Conservation (phyloP, 2,888 invertebrate genomes). For the Ormyrus nitidulus region DNA sequence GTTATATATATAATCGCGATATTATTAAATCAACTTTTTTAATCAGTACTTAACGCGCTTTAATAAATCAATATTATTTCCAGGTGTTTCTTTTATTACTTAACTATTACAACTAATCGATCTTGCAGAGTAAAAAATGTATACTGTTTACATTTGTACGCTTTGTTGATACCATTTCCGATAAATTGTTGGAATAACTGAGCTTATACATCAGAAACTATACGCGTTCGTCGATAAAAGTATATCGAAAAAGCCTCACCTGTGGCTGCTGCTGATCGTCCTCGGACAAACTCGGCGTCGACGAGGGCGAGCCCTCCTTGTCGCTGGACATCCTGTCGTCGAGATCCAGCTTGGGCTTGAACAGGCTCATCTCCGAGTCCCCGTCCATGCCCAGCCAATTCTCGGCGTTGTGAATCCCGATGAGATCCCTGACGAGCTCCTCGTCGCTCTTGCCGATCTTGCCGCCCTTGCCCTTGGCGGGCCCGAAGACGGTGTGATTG, state of each 20-base stretch:
- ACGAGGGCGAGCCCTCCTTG: slow-evolving; percentile 80
- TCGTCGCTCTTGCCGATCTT: slow-evolving; percentile 85
- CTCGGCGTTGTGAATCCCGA: slow-evolving; percentile 94
- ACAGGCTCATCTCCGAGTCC: slow-evolving; percentile 88
- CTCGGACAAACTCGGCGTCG: slow-evolving; percentile 75
- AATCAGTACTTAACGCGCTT: too few relatives aligned
- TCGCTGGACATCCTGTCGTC: slow-evolving; percentile 81
- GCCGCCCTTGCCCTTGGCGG: slow-evolving; percentile 79
- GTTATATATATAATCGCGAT: too few relatives aligned
- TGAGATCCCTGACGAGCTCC: slow-evolving; percentile 90
- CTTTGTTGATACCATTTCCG: too few relatives aligned
- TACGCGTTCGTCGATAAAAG: neutral
- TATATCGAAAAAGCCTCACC: slow-evolving; percentile 10
- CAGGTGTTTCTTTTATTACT: too few relatives aligned
- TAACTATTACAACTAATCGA: too few relatives aligned
- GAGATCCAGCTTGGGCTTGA: slow-evolving; percentile 84
- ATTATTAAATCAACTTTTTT: too few relatives aligned
- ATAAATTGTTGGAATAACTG: too few relatives aligned
- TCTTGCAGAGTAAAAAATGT: too few relatives aligned
- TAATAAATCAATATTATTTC: too few relatives aligned
- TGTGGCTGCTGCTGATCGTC: slow-evolving; percentile 73
- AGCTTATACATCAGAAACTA: too few relatives aligned
- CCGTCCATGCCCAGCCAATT: slow-evolving; percentile 95
- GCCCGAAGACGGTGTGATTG: slow-evolving; percentile 97
- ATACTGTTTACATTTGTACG: too few relatives aligned